Evolutionary conservation across 1,140 invertebrate genomes (phyloP).

Genomic region (Heterodera schachtii): DNA sequence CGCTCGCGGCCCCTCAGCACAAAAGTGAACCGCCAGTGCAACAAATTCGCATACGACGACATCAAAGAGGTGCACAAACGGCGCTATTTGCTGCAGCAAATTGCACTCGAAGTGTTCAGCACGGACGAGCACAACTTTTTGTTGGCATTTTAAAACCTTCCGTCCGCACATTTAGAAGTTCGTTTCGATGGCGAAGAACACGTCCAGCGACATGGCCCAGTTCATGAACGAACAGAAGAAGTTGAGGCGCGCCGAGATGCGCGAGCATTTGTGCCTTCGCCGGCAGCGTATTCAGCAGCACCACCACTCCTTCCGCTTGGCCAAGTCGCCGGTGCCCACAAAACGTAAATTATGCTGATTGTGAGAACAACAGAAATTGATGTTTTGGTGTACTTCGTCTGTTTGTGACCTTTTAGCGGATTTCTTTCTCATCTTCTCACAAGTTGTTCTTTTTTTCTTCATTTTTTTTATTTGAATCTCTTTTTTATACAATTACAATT

Average conservation of each 20-base stretch:
- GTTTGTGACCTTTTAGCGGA: too few relatives aligned
- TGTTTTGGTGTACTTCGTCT: too few relatives aligned
- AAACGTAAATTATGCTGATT: too few relatives aligned
- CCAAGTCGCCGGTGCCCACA: slow-evolving; percentile 26
- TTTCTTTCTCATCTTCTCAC: too few relatives aligned
- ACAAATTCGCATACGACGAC: slow-evolving; percentile 94
- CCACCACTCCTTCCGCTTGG: slow-evolving; percentile 22
- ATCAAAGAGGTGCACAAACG: slow-evolving; percentile 74
- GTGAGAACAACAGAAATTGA: too few relatives aligned
- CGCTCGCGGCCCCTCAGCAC: slow-evolving; percentile 66
- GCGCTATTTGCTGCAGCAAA: slow-evolving; percentile 79
- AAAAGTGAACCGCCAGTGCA: slow-evolving; percentile 63
- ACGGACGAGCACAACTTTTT: slow-evolving; percentile 95
- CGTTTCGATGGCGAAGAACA: slow-evolving; percentile 85
- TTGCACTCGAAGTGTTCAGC: slow-evolving; percentile 96
- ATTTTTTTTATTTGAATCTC: too few relatives aligned
- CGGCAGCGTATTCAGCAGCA: slow-evolving; percentile 52
- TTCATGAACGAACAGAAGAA: slow-evolving; percentile 93
- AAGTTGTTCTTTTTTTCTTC: too few relatives aligned
- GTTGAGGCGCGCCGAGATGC: slow-evolving; percentile 85
- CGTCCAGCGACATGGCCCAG: slow-evolving; percentile 88
- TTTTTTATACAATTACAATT: too few relatives aligned
- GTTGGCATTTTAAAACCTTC: slow-evolving; percentile 75
- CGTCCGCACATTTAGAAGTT: slow-evolving; percentile 72
- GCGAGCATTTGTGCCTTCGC: slow-evolving; percentile 48